Percentiles rank a stretch among this genome's conserved stretches.
Conservation (phyloP, 1,140 invertebrate species). For the Drosophila dunni region DNA sequence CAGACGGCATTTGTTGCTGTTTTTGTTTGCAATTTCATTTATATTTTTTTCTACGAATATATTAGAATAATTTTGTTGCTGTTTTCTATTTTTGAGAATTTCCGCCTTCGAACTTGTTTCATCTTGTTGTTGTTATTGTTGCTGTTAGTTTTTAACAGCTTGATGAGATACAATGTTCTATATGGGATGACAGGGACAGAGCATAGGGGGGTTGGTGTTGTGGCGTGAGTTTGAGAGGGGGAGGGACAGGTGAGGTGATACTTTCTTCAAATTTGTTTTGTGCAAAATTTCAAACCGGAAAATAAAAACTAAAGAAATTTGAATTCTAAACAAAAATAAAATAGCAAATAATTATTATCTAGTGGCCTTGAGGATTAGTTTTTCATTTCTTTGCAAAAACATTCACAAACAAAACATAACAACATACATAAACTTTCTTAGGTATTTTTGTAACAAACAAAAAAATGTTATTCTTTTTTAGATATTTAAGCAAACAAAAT, state of each 20-base stretch:
- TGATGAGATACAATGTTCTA: constrained; percentile 18
- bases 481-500: not conserved
- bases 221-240: no score
- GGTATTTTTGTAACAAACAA: constrained; percentile 5
- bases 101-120: constrained; percentile 42
- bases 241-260: constrained; percentile 10
- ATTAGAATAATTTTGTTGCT: constrained; percentile 35
- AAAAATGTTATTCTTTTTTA: no score
- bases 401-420: no score
- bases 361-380: constrained; percentile 34
- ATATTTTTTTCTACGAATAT: constrained; percentile 22
- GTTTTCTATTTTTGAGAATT: constrained; percentile 43
- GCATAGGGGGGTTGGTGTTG: no score
- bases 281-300: constrained; percentile 35
- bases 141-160: constrained; percentile 33
- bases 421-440: not conserved
- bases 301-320: constrained; percentile 22
- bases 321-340: constrained; percentile 24
- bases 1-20: constrained; percentile 20
- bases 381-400: constrained; percentile 9
- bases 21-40: constrained; percentile 24
- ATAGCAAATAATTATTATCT: constrained; percentile 23
- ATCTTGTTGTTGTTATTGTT: constrained; percentile 13
- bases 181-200: no score
- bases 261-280: constrained; percentile 36